These are phyloP conservation scores for Teleogryllus oceanicus DNA, from an alignment of 2,888 invertebrate species.

Conservation along the genomic window DNA sequence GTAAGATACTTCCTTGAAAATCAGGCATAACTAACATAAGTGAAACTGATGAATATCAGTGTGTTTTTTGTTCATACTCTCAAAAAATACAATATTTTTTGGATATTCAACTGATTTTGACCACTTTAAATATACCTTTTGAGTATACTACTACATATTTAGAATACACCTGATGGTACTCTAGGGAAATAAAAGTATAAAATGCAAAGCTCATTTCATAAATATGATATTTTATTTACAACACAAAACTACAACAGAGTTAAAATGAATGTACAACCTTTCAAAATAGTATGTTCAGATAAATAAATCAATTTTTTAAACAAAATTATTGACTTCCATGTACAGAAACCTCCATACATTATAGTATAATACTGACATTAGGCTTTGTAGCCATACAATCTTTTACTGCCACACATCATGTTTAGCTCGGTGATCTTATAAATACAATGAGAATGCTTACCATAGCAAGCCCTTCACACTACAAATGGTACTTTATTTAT, in stretches of 20 bases:
- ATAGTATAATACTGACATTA: constrained; percentile 9
- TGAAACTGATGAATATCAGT: too few relatives aligned
- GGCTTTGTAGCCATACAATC: background rate
- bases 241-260: background rate
- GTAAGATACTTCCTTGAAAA: too few relatives aligned
- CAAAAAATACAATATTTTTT: too few relatives aligned
- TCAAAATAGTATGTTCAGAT: background rate
- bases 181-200: too few relatives aligned
- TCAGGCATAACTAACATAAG: too few relatives aligned
- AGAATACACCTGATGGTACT: too few relatives aligned
- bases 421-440: background rate
- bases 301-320: background rate
- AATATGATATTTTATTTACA: background rate
- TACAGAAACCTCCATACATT: background rate
- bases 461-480: background rate
- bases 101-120: too few relatives aligned
- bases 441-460: background rate
- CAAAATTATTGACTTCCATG: background rate
- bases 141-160: too few relatives aligned
- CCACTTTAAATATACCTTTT: too few relatives aligned
- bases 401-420: background rate
- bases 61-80: too few relatives aligned
- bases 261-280: constrained; percentile 4
- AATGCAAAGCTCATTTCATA: background rate
- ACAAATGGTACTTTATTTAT: background rate